Base-by-base conservation (phyloP, 2,113 vertebrate genomes). In the Pseudopodoces humilis region DNA sequence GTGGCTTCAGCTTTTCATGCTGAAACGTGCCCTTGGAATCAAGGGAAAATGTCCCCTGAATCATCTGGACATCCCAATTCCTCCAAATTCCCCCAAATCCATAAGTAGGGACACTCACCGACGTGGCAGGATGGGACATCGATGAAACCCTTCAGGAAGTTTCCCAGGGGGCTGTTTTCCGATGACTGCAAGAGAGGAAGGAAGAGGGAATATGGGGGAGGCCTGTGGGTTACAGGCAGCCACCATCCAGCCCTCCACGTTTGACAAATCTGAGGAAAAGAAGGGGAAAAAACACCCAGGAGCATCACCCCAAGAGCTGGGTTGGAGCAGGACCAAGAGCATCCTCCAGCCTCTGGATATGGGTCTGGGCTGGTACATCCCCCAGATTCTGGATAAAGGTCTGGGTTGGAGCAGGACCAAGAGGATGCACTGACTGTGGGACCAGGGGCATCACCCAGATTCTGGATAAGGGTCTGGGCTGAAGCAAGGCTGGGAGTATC, bases 61-160 rank as follows among this genome's bases (percentile, higher is more conserved):
- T 10, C 21, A 56, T 19, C 15, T 3, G 7, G n/a, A 78, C 8
- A 7, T 43, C 85, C 6, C 11, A 84, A 43, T 25, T 30, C 33
- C 16, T 62, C 33, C 5, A 10, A 91, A 76, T 39, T 43, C 4
- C 25, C 25, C 30, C 8, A 75, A 10, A 58, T 33, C 47, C 6
- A 0, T 22, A 68, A 47, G 25, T 2, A 47, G 7, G 15, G 72
- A 83, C 72, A 94, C 99, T 99, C 98, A 99, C 99, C 98, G 1
- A 99, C 99, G n/a, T 99, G 99, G 98, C 99, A 99, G 93, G 99
- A 98, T 2, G 99, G 99, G 93, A 99, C 98, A 15, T 99, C 99
- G 20, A 99, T 97, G 94, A 99, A 99, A 82, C 99, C 99, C 86
- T 99, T 98, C 94, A 99, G 97, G 90, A 99, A 98, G 97, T 99